A percentile compares a stretch with the other conserved stretches of the same genome.
Conservation (phyloP, 2,113 vertebrate species). For the Oxyruncus cristatus region DNA sequence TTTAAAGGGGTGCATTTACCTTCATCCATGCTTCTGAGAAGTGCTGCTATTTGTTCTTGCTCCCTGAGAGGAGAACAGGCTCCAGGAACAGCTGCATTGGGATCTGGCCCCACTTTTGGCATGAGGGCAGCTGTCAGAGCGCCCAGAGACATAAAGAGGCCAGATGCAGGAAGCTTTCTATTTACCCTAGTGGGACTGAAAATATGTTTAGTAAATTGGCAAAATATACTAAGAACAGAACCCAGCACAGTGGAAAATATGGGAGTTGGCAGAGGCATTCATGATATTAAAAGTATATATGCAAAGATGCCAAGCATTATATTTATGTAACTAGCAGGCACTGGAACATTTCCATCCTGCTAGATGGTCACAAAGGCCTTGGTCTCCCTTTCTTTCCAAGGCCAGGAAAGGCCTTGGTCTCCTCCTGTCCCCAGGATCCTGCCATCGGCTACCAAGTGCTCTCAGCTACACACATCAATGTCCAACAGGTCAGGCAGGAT, state of each 20-base stretch:
- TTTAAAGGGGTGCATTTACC: background rate
- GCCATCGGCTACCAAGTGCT: background rate
- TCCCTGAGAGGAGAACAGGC: background rate
- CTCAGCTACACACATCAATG: background rate
- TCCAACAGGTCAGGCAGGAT: background rate
- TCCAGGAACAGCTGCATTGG: background rate
- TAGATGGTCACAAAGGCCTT: background rate
- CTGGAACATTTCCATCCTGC: background rate
- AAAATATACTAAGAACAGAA: background rate
- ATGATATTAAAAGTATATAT: background rate
- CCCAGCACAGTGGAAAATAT: constrained; percentile 3
- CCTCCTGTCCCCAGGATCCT: background rate
- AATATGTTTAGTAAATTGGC: constrained; percentile 30
- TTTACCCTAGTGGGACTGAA: constrained; percentile 25
- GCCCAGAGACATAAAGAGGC: background rate
- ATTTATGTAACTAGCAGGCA: constrained; percentile 23
- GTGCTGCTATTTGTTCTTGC: background rate
- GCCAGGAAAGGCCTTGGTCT: background rate
- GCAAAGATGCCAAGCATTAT: background rate
- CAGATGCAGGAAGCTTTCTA: constrained; percentile 30
- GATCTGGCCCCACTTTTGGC: background rate
- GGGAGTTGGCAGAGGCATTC: constrained; percentile 16
- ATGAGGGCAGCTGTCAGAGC: background rate
- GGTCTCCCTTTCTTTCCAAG: background rate
- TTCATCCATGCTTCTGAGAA: background rate